phyloP scores from a whole-genome alignment of 2,888 invertebrate genomes.

The Atethmia centrago region DNA sequence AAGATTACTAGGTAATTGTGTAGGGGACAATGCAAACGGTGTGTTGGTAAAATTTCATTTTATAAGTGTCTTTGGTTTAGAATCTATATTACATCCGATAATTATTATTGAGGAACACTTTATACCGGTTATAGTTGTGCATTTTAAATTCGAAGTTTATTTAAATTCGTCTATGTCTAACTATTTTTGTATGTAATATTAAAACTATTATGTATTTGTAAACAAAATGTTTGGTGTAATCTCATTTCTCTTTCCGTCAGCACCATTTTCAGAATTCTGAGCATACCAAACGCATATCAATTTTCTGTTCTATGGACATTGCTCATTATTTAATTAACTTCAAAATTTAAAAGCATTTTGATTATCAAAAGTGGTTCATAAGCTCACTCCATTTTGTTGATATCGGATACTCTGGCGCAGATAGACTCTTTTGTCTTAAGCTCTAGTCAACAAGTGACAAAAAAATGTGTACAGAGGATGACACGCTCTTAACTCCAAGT shows the following conservation, averaged over 20 bases:
- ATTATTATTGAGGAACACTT: background rate
- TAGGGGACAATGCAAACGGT: background rate
- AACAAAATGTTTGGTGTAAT: too few species aligned
- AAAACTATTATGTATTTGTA: background rate
- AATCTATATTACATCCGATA: background rate
- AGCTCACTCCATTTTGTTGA: slow-evolving; percentile 14
- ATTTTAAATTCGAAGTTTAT: background rate
- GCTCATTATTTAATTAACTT: background rate
- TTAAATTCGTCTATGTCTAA: background rate
- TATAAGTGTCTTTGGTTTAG: background rate
- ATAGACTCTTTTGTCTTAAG: slow-evolving; percentile 26
- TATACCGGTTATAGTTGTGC: background rate
- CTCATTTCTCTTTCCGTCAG: background rate
- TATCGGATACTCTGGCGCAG: slow-evolving; percentile 15
- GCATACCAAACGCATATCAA: background rate
- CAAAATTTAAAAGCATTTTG: background rate
- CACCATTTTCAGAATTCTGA: too few species aligned
- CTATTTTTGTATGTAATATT: background rate
- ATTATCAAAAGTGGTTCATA: background rate
- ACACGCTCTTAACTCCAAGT: slow-evolving; percentile 59
- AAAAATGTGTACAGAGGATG: slow-evolving; percentile 63
- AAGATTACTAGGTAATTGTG: background rate
- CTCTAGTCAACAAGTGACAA: slow-evolving; percentile 21
- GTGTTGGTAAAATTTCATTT: background rate
- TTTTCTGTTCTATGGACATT: background rate